Evolutionary conservation across 2,113 vertebrate genomes (phyloP).

Genomic region (rat (Rattus norvegicus)): GRCr8 NC_086027.1:93441501-93442000

Average conservation of each 20-base stretch:
- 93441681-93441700: background rate
- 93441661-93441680: background rate
- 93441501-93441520: background rate
- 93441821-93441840: background rate
- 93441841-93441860: conserved; percentile 38
- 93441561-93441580: background rate
- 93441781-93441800: background rate
- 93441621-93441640: conserved; percentile 30
- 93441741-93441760: background rate
- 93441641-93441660: background rate
- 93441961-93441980: conserved; percentile 48
- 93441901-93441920: background rate
- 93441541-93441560: background rate
- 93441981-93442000: conserved; percentile 69
- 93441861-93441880: background rate
- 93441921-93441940: conserved; percentile 15
- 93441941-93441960: conserved; percentile 19
- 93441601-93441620: conserved; percentile 20
- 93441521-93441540: background rate
- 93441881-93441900: background rate
- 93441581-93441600: background rate
- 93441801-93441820: background rate
- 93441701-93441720: background rate
- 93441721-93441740: background rate
- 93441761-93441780: background rate